Conservation (phyloP, 2,797 vertebrate genomes). For the Sebastes matsubarae region DNA sequence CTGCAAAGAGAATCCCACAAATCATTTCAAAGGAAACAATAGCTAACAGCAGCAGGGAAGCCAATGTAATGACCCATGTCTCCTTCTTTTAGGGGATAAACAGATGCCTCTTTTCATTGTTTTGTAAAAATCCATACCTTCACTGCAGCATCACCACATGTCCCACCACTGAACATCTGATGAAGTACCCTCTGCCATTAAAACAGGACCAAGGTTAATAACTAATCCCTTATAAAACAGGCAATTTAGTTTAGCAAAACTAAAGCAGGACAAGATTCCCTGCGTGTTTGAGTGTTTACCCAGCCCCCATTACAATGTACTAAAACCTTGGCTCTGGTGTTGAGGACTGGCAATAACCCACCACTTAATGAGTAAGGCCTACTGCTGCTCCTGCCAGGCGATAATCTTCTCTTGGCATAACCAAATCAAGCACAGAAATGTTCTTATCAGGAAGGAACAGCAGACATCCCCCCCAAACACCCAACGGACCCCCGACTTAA, state of each 20-base stretch:
- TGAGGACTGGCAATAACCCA: constrained; percentile 77
- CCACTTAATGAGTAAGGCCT: constrained; percentile 79
- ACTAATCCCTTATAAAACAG: constrained; percentile 46
- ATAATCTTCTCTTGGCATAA: constrained; percentile 81
- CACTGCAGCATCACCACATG: background rate
- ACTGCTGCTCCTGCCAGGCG: constrained; percentile 73
- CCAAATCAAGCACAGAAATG: constrained; percentile 77
- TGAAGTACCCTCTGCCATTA: background rate
- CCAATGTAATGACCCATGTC: constrained; percentile 38
- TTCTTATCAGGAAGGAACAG: constrained; percentile 81
- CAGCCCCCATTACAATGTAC: constrained; percentile 68
- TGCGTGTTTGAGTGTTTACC: constrained; percentile 58
- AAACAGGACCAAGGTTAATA: constrained; percentile 52
- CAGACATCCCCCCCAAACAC: constrained; percentile 62
- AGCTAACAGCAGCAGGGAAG: constrained; percentile 22
- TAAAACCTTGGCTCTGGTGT: constrained; percentile 74
- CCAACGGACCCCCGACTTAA: constrained; percentile 67
- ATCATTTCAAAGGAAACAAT: constrained; percentile 62
- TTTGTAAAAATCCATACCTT: constrained; percentile 20
- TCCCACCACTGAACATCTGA: background rate
- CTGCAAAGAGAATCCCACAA: constrained; percentile 37
- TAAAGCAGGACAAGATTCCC: constrained; percentile 53
- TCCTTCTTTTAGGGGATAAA: constrained; percentile 35
- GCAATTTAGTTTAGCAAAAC: constrained; percentile 46
- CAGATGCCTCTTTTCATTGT: constrained; percentile 20